Evolutionary conservation across 2,797 vertebrate species (phyloP).

Genomic region (Channallabes apus): DNA sequence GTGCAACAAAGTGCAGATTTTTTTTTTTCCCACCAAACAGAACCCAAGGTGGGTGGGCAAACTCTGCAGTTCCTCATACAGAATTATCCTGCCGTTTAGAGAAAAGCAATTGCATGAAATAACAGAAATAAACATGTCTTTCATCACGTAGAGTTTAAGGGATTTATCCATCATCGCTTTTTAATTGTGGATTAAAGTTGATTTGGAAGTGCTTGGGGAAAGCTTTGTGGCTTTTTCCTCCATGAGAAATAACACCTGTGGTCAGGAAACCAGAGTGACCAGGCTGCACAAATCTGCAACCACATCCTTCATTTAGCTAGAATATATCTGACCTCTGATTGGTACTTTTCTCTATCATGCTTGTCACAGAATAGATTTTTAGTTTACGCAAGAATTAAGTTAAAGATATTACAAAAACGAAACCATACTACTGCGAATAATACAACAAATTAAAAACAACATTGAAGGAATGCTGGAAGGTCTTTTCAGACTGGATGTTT

Average conservation of each 20-base stretch:
- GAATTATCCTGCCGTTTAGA: constrained; percentile 30
- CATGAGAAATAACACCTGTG: constrained; percentile 49
- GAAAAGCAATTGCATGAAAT: constrained; percentile 39
- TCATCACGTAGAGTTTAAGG: constrained; percentile 25
- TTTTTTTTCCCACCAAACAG: constrained; percentile 30
- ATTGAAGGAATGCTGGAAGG: constrained; percentile 26
- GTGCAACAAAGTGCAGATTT: constrained; percentile 42
- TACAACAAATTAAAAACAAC: constrained; percentile 19
- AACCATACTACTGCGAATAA: constrained; percentile 7
- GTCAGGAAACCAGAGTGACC: constrained; percentile 7
- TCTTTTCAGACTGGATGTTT: constrained; percentile 36
- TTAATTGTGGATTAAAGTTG: constrained; percentile 46
- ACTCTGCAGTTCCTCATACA: constrained; percentile 27
- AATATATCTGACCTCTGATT: neutral
- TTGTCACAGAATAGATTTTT: neutral
- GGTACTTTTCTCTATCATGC: neutral
- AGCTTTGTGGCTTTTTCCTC: constrained; percentile 27
- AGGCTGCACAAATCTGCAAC: constrained; percentile 22
- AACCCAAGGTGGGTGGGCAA: constrained; percentile 47
- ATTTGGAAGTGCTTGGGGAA: constrained; percentile 38
- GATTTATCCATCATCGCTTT: constrained; percentile 46
- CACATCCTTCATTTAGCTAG: constrained; percentile 19
- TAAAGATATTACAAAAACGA: constrained; percentile 7
- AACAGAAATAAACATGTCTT: constrained; percentile 45
- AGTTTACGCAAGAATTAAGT: neutral